These are phyloP conservation scores for Dendronephthya gigantea DNA, from an alignment of 64 coral and sea anemone species.

Conservation along the genomic window DNA sequence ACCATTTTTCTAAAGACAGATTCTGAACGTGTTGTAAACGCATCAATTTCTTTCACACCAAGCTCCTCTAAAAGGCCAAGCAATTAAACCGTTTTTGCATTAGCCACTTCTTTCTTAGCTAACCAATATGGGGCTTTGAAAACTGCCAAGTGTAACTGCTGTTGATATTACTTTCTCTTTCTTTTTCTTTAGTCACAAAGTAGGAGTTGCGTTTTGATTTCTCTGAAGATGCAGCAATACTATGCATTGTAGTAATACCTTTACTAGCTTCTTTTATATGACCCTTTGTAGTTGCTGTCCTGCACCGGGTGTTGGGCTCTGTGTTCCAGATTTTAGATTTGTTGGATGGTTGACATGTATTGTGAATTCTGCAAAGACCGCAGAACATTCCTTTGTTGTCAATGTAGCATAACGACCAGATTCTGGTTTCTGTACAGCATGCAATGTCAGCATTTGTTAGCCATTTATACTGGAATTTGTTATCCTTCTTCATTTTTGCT, in stretches of 20 bases:
- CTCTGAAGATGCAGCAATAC: conserved; percentile 37
- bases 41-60: conserved; percentile 37
- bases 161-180: conserved; percentile 26
- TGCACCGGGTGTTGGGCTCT: conserved; percentile 17
- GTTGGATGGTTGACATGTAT: conserved; percentile 32
- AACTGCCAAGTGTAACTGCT: conserved; percentile 14
- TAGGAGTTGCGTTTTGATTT: conserved; percentile 5
- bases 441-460: no score
- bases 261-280: conserved; percentile 21
- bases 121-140: conserved; percentile 31
- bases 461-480: no score
- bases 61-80: conserved; percentile 30
- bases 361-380: conserved; percentile 34
- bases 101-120: conserved; percentile 40
- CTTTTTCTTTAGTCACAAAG: conserved; percentile 16
- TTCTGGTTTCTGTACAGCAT: no score
- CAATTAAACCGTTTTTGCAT: conserved; percentile 30
- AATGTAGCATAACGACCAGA: no score
- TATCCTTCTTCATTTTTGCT: no score
- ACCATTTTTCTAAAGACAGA: conserved; percentile 37
- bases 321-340: conserved; percentile 28
- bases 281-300: conserved; percentile 4
- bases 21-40: conserved; percentile 34
- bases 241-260: conserved; percentile 14
- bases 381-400: conserved; percentile 38